These are phyloP conservation scores for Palythoa caribaeorum DNA, from an alignment of 92 coral and sea anemone species.

Conservation along the genomic window DNA sequence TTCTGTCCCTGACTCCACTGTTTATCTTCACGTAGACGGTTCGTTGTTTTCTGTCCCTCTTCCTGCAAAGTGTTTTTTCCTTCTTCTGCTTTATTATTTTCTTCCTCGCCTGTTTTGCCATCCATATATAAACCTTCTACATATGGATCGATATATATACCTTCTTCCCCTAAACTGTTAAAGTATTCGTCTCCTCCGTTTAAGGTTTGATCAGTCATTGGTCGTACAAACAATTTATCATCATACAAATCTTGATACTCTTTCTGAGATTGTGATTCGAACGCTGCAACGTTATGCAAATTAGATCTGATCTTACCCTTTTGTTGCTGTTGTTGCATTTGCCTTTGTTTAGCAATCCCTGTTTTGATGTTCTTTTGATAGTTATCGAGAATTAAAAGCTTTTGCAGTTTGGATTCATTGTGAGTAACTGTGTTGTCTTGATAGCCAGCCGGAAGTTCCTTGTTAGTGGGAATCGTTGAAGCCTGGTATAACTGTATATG, in stretches of 20 bases:
- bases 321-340: background rate
- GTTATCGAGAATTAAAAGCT: background rate
- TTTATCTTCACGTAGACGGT: no score
- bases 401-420: background rate
- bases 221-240: background rate
- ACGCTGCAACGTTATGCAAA: background rate
- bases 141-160: background rate
- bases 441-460: background rate
- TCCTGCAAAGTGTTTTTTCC: background rate
- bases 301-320: constrained; percentile 6
- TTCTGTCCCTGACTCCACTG: background rate
- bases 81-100: background rate
- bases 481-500: background rate
- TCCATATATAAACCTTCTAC: background rate
- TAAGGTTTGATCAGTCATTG: background rate
- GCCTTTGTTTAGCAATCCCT: background rate
- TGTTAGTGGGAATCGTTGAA: background rate
- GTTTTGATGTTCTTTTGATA: background rate
- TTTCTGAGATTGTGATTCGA: background rate
- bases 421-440: background rate
- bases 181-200: constrained; percentile 54
- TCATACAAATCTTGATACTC: background rate
- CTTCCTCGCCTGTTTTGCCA: background rate
- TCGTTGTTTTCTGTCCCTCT: background rate
- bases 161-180: constrained; percentile 53